phyloP scores from a whole-genome alignment of 2,888 invertebrate species.

The Drosophila maculinotata region DNA sequence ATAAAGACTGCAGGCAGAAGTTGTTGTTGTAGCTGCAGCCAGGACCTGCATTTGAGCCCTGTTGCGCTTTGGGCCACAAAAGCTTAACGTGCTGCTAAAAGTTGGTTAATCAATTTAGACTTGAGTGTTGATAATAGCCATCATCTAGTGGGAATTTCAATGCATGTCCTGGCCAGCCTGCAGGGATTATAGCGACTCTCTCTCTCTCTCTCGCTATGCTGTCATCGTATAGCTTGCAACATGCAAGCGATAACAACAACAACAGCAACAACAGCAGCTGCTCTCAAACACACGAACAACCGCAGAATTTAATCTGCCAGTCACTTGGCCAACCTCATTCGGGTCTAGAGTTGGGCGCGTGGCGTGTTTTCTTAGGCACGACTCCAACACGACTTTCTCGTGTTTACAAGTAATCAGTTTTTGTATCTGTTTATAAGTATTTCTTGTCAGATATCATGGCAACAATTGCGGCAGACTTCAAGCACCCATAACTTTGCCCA shows the following conservation, averaged over 20 bases:
- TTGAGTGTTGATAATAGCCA: conserved; percentile 68
- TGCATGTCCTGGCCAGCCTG: background rate
- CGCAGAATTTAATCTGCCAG: conserved; percentile 37
- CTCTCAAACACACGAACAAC: conserved; percentile 11
- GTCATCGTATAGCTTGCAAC: conserved; percentile 10
- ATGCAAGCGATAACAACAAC: background rate
- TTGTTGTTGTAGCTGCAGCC: background rate
- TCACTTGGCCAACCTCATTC: conserved; percentile 9
- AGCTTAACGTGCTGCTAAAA: conserved; percentile 58
- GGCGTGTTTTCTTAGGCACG: too few species aligned
- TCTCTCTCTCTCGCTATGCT: conserved; percentile 15
- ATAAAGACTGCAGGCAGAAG: conserved; percentile 23
- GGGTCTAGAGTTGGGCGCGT: conserved; percentile 15
- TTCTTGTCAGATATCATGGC: too few species aligned
- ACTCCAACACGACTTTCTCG: too few species aligned
- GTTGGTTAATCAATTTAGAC: conserved; percentile 73
- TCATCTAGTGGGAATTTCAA: conserved; percentile 38
- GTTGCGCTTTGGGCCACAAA: conserved; percentile 36
- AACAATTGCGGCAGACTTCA: too few species aligned
- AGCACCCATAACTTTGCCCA: too few species aligned
- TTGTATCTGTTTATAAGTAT: too few species aligned
- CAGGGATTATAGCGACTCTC: background rate
- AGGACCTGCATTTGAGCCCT: conserved; percentile 19
- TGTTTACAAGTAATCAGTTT: too few species aligned
- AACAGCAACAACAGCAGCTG: conserved; percentile 1